These are phyloP conservation scores for Todiramphus saurophagus DNA, from an alignment of 2,113 vertebrate genomes.

Conservation along the genomic window DNA sequence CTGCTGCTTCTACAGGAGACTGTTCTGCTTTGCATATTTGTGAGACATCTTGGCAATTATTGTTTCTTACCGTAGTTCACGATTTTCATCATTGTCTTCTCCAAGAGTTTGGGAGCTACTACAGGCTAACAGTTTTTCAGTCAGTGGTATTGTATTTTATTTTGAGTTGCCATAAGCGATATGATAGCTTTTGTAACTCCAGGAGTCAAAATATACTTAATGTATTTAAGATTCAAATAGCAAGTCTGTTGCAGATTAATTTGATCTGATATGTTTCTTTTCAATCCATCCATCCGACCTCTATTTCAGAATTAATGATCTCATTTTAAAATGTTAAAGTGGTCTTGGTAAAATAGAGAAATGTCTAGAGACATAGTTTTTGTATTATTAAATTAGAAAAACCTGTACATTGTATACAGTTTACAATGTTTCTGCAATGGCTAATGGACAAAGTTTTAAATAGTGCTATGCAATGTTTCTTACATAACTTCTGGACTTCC, in stretches of 20 bases:
- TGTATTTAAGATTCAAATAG: neutral
- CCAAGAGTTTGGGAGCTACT: neutral
- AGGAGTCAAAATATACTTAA: neutral
- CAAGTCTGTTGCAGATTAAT: neutral
- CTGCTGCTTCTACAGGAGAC: neutral
- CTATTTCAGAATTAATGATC: neutral
- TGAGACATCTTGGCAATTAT: neutral
- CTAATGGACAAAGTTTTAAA: neutral
- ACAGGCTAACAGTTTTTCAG: neutral
- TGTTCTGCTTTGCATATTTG: neutral
- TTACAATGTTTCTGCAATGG: neutral
- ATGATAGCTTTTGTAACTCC: neutral
- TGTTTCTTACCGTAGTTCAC: neutral
- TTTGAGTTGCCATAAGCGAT: neutral
- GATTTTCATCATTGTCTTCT: neutral
- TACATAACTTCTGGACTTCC: neutral
- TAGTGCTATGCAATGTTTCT: neutral
- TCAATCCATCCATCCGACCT: neutral
- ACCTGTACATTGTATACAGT: neutral
- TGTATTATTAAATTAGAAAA: neutral
- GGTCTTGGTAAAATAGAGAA: neutral
- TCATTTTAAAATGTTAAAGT: neutral
- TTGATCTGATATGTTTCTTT: neutral
- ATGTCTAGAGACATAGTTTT: neutral
- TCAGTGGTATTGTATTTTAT: neutral